phyloP scores from a whole-genome alignment of 2,113 vertebrate species.

The Pseudopodoces humilis region DNA sequence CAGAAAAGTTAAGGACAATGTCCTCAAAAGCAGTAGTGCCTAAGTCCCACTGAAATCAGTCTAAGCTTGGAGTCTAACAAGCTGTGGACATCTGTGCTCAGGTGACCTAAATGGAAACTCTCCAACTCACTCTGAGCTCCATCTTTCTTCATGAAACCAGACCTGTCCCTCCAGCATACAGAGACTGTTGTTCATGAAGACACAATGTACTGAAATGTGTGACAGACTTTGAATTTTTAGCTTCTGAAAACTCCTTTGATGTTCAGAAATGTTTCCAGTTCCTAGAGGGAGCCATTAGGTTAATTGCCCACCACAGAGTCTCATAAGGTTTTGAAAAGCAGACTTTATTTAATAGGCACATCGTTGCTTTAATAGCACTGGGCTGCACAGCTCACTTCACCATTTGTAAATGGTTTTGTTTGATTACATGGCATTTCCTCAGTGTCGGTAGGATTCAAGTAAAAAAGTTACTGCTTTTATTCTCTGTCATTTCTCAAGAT shows the following conservation, averaged over 20 bases:
- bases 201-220: neutral
- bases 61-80: neutral
- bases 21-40: neutral
- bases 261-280: neutral
- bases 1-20: neutral
- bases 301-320: constrained; percentile 1
- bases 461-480: constrained; percentile 64
- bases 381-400: constrained; percentile 48
- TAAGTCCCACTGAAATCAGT: neutral
- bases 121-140: neutral
- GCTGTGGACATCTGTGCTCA: neutral
- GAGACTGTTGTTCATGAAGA: neutral
- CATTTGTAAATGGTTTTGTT: constrained; percentile 56
- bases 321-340: constrained; percentile 53
- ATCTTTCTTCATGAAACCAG: neutral
- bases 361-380: constrained; percentile 59
- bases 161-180: neutral
- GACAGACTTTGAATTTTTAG: neutral
- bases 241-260: neutral
- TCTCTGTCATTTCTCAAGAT: constrained; percentile 51
- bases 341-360: constrained; percentile 57
- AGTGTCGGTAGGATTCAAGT: constrained; percentile 55
- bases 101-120: neutral
- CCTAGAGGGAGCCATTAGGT: neutral
- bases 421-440: constrained; percentile 56